Conservation (phyloP, 2,113 vertebrate genomes). For the Pseudorhombus dupliciocellatus region DNA sequence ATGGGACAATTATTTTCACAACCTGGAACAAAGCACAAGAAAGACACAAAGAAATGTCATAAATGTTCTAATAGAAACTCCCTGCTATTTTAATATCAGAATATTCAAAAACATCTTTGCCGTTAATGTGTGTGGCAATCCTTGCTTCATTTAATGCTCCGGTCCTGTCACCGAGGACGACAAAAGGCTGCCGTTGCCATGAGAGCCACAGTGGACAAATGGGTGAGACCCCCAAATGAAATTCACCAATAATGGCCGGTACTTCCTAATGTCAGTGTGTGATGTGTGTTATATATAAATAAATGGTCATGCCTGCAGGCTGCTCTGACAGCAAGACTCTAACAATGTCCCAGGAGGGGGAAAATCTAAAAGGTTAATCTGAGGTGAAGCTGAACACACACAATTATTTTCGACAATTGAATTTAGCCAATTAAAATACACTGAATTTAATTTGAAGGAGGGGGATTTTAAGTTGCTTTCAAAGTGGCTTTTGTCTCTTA, state of each 20-base stretch:
- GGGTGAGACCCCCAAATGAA: conserved; percentile 10
- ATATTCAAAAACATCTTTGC: not conserved
- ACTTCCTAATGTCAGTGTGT: conserved; percentile 5
- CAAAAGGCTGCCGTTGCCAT: conserved; percentile 33
- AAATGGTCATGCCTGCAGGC: conserved; percentile 43
- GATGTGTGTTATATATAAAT: conserved; percentile 29
- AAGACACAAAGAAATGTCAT: conserved; percentile 1
- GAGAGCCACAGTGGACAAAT: conserved; percentile 49
- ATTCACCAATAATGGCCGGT: not conserved
- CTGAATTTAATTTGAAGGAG: too few relatives aligned
- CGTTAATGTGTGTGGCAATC: conserved; percentile 10
- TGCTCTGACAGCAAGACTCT: conserved; percentile 25
- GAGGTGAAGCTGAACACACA: not conserved
- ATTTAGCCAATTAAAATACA: not conserved
- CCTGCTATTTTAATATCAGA: not conserved
- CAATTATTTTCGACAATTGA: not conserved
- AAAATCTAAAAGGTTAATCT: not conserved
- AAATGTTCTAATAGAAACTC: too few relatives aligned
- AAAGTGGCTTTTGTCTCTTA: too few relatives aligned
- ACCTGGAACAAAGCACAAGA: conserved; percentile 49
- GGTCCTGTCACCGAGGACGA: conserved; percentile 14
- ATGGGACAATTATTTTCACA: conserved; percentile 10
- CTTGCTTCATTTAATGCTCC: conserved; percentile 18
- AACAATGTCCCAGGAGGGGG: conserved; percentile 57
- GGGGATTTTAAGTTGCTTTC: too few relatives aligned